Conservation (phyloP, 2,888 invertebrate genomes). For the Willowsia nigromaculata region DNA sequence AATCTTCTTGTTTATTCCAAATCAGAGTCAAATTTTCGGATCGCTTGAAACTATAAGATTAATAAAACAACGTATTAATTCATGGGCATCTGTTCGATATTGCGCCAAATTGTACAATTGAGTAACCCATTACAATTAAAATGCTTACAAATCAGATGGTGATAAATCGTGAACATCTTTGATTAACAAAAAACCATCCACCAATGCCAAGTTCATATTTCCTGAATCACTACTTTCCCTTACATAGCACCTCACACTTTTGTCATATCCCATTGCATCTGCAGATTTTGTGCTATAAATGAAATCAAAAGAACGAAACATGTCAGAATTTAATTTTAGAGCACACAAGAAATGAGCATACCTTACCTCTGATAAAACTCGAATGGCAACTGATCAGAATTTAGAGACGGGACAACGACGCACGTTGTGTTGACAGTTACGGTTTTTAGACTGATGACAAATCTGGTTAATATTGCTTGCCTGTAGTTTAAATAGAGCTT, state of each 20-base stretch:
- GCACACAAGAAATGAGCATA: background rate
- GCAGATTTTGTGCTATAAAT: background rate
- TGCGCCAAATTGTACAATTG: no score
- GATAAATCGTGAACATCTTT: background rate
- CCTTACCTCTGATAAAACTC: background rate
- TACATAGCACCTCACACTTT: background rate
- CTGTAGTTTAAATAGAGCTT: background rate
- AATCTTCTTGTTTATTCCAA: no score
- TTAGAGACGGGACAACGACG: background rate
- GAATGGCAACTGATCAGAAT: background rate
- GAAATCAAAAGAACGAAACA: background rate
- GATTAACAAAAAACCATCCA: conserved; percentile 16
- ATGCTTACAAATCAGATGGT: conserved; percentile 20
- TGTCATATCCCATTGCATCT: background rate
- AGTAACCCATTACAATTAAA: no score
- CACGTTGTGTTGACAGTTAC: background rate
- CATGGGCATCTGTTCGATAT: no score
- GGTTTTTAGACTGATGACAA: background rate
- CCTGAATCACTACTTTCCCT: background rate
- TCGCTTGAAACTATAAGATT: no score
- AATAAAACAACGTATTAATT: no score
- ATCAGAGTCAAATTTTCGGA: no score
- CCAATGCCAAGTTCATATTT: background rate
- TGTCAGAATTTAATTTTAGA: background rate
- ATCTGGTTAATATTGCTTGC: background rate